Percentiles rank a stretch among this genome's conserved stretches.
Conservation (phyloP, 2,113 vertebrate genomes). For the Tonatia bakeri region DNA sequence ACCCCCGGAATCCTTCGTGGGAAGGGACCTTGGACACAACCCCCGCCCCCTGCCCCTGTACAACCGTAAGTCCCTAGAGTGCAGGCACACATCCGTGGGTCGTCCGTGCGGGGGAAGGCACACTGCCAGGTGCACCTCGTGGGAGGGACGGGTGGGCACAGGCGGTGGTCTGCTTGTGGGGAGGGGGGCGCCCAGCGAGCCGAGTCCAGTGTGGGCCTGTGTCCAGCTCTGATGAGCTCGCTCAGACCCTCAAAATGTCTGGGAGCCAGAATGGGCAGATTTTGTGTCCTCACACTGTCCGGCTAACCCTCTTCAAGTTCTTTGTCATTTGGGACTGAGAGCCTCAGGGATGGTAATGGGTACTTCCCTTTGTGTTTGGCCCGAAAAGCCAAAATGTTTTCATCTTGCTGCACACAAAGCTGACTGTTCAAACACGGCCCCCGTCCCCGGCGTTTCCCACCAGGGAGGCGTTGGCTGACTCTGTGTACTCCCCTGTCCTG, state of each 20-base stretch:
- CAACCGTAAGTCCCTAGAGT: constrained; percentile 53
- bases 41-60: background rate
- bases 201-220: background rate
- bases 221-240: constrained; percentile 38
- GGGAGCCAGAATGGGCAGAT: constrained; percentile 68
- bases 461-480: background rate
- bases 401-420: constrained; percentile 62
- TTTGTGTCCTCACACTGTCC: constrained; percentile 71
- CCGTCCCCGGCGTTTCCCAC: constrained; percentile 18
- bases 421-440: constrained; percentile 46
- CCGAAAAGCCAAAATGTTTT: constrained; percentile 71
- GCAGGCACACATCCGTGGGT: background rate
- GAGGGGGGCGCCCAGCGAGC: background rate
- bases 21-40: background rate
- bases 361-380: constrained; percentile 57
- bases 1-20: background rate
- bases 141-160: background rate
- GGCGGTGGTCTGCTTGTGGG: background rate
- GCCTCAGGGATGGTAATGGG: constrained; percentile 55
- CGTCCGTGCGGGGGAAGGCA: background rate
- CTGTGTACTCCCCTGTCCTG: constrained; percentile 24
- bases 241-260: constrained; percentile 62
- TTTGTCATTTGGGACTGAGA: constrained; percentile 57
- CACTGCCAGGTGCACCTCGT: background rate
- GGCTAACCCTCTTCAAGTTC: constrained; percentile 67